phyloP scores from a whole-genome alignment of 2,888 invertebrate species.

The Flexamia atlantica region DNA sequence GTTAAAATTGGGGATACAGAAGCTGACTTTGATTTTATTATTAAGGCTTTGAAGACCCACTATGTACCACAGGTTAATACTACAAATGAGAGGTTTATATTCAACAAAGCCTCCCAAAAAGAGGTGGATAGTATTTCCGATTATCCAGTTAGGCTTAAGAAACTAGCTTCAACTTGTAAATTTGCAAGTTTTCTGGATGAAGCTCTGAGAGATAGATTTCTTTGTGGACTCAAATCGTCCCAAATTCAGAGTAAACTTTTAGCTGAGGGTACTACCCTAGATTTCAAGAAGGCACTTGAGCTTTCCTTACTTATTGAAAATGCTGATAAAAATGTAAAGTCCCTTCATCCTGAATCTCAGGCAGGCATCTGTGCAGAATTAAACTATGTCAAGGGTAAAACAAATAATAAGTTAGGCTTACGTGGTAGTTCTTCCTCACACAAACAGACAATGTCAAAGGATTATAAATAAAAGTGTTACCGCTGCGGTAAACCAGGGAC shows the following conservation, averaged over 20 bases:
- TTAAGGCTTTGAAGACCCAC: slow-evolving; percentile 5
- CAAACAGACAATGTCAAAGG: not conserved
- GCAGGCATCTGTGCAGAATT: not conserved
- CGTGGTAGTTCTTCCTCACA: not conserved
- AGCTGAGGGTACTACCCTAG: not conserved
- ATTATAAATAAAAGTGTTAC: not conserved
- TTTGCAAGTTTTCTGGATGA: slow-evolving; percentile 9
- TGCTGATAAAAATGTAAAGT: slow-evolving; percentile 15
- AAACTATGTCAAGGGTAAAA: not conserved
- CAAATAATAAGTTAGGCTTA: not conserved
- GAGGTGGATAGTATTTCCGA: slow-evolving; percentile 13
- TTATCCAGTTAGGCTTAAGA: not conserved
- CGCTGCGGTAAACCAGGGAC: too few relatives aligned
- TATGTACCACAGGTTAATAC: not conserved
- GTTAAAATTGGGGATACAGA: not conserved
- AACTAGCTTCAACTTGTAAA: slow-evolving; percentile 24
- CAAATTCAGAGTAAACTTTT: slow-evolving; percentile 24
- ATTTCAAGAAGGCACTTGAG: not conserved
- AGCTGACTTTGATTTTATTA: not conserved
- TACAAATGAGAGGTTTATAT: slow-evolving; percentile 5
- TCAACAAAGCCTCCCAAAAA: slow-evolving; percentile 29
- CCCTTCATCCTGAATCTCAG: not conserved
- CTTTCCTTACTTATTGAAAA: slow-evolving; percentile 7
- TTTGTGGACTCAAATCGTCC: not conserved
- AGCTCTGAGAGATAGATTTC: not conserved